Base-by-base conservation (phyloP, 2,888 invertebrate genomes). In the Endomychus coccineus region DNA sequence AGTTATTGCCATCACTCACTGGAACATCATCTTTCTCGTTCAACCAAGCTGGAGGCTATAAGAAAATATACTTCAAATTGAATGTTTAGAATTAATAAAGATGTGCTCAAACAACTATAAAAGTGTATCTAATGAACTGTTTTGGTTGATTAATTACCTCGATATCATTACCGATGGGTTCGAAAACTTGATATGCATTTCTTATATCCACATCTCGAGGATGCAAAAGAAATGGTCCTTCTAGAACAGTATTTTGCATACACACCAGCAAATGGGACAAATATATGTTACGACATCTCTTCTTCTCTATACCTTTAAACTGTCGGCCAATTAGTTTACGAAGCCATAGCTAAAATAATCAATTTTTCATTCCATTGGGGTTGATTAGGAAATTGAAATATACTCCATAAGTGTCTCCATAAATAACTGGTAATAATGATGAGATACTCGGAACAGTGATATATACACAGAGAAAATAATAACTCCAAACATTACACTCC, bases 211-310 rank as follows among this genome's bases (percentile, higher is more conserved):
- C 59, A 4, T 62, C 59, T 3, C 52, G 50, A 3, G 68, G 66
- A 14, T 54, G 52, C 29, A 54, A 49, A 2, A 51, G 40, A 42
- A 69, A 70, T 1, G 66, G 64, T 17, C 58, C 60, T 4, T 52
- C 55, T 34, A 69, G 46, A 34, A 56, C 55, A 4, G 59, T 61
- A 19, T 61, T 63, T 48, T 69, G 64, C 63, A 69, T 64, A 37
- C 60, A 56, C 17, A 68, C 55, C 4, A 70, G 50, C 11, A 70
- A 50, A 42, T 68, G 61, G 2, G 67, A 63, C 24, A 70, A 49
- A 44, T 66, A 70, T 23, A 68, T 63, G 48, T 70, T 69, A 30
- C 70, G 55, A 41, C 61, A 63, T 28, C 68, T 51, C 42, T 70
- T 70, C 27, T 48, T 50, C 1, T 62, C 52, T 2, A 64, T 44